A percentile compares a stretch with the other conserved stretches of the same genome.
phyloP scores from a whole-genome alignment of 2,113 vertebrate genomes.

The Cygnus atratus region DNA sequence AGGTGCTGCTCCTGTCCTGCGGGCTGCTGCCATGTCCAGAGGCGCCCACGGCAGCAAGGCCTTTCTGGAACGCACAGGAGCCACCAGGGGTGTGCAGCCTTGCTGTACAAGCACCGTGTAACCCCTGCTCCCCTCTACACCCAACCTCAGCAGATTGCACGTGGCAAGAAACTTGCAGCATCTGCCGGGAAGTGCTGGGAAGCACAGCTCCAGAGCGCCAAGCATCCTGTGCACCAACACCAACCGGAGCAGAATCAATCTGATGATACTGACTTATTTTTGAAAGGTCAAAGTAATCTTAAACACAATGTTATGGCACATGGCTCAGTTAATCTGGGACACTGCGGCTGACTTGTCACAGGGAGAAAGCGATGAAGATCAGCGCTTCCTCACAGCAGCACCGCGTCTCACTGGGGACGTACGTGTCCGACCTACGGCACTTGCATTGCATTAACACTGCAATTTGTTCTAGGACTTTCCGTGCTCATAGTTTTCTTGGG shows the following conservation, averaged over 20 bases:
- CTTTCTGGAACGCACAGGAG: neutral
- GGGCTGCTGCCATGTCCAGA: neutral
- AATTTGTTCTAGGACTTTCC: neutral
- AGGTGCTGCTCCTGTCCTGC: neutral
- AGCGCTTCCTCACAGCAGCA: neutral
- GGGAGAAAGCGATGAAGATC: neutral
- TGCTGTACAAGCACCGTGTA: accelerated
- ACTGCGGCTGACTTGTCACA: accelerated
- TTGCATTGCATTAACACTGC: neutral
- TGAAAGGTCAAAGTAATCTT: neutral
- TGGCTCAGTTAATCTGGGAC: too few relatives aligned
- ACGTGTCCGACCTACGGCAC: neutral
- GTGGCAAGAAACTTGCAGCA: neutral
- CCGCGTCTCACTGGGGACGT: neutral
- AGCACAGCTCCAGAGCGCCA: neutral
- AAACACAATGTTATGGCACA: neutral
- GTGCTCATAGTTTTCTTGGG: neutral
- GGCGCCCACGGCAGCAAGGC: neutral
- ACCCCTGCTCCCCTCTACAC: neutral
- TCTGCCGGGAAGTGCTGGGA: accelerated
- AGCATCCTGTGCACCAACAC: accelerated
- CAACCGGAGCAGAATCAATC: neutral
- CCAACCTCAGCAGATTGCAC: neutral
- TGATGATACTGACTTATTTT: neutral
- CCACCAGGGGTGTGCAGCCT: neutral